Evolutionary conservation across 2,113 vertebrate species (phyloP).

Genomic region (Hydrochoerus hydrochaeris): DNA sequence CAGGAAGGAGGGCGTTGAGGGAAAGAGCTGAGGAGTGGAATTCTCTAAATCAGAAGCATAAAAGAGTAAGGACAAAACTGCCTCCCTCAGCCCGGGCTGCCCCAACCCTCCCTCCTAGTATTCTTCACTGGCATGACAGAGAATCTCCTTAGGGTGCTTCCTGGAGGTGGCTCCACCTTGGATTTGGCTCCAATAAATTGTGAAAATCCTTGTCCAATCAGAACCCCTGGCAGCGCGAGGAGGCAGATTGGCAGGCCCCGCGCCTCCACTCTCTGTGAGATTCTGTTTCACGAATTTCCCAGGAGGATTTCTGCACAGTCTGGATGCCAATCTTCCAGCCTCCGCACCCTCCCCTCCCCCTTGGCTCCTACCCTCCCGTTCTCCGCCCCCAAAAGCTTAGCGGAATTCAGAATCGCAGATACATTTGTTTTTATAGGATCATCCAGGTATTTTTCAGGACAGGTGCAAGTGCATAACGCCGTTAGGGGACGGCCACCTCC

Average conservation of each 20-base stretch:
- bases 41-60: neutral
- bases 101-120: neutral
- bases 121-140: neutral
- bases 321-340: neutral
- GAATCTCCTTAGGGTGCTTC: conserved; percentile 59
- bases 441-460: neutral
- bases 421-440: neutral
- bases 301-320: conserved; percentile 65
- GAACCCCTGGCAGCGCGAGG: conserved; percentile 32
- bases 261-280: conserved; percentile 58
- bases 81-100: neutral
- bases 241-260: conserved; percentile 54
- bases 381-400: neutral
- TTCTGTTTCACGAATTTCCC: conserved; percentile 59
- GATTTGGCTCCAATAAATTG: conserved; percentile 58
- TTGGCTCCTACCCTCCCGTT: neutral
- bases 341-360: neutral
- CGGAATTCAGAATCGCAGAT: neutral
- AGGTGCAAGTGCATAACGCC: neutral
- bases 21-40: neutral
- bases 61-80: neutral
- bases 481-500: neutral
- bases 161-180: conserved; percentile 36
- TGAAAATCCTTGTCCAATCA: conserved; percentile 60
- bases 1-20: neutral